Percentiles rank a stretch among this genome's conserved stretches.
Evolutionary conservation across 2,113 vertebrate genomes (phyloP).

Genomic region (Leptosomus discolor): DNA sequence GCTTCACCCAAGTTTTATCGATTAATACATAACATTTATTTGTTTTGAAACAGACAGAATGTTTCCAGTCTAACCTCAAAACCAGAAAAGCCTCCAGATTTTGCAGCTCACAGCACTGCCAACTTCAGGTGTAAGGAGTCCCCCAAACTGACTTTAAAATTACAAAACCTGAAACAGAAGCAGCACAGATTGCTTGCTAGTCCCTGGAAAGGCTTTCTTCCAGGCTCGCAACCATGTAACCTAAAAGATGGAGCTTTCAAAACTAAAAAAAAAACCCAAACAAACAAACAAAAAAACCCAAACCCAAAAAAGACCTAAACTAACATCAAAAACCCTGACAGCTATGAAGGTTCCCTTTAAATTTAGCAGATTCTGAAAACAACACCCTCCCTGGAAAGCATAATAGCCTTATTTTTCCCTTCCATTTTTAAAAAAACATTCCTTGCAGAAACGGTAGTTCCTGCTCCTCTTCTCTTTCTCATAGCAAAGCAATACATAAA

Average conservation of each 20-base stretch:
- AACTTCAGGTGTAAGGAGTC: conserved; percentile 3
- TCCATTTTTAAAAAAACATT: neutral
- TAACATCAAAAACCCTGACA: neutral
- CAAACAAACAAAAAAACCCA: too few species aligned
- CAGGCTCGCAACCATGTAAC: neutral
- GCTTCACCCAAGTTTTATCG: neutral
- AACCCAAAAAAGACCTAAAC: neutral
- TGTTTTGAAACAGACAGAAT: neutral
- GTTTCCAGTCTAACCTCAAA: conserved; percentile 3
- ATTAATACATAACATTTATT: neutral
- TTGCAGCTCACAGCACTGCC: neutral
- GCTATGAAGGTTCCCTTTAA: neutral
- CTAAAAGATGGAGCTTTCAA: neutral
- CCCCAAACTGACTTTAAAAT: conserved; percentile 26
- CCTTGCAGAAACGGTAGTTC: neutral
- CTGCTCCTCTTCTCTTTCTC: neutral
- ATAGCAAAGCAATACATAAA: neutral
- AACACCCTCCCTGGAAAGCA: neutral
- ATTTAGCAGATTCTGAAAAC: neutral
- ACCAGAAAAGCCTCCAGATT: neutral
- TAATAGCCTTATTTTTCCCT: neutral
- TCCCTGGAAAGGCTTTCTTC: neutral
- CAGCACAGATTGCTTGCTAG: neutral
- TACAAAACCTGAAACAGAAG: neutral
- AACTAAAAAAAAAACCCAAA: neutral